phyloP scores from a whole-genome alignment of 2,888 invertebrate genomes.

The Eupeodes luniger region DNA sequence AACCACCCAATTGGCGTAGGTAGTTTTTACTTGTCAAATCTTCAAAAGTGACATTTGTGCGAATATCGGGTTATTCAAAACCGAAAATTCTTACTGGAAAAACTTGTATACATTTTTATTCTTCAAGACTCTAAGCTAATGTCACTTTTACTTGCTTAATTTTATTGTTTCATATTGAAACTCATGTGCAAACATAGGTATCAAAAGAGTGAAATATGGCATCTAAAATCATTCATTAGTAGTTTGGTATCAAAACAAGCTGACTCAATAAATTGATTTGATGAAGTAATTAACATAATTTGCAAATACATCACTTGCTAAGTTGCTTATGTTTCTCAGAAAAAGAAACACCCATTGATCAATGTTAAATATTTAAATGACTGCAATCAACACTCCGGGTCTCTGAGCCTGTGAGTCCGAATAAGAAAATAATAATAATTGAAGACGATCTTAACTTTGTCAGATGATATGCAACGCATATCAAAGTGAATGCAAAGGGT shows the following conservation, averaged over 20 bases:
- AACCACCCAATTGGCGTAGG: too few relatives aligned
- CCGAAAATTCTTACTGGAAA: too few relatives aligned
- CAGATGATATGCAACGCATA: slow-evolving; percentile 35
- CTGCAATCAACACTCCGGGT: slow-evolving; percentile 64
- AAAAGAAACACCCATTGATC: slow-evolving; percentile 33
- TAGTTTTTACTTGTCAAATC: too few relatives aligned
- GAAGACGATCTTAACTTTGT: slow-evolving; percentile 42
- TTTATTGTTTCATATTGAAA: neutral
- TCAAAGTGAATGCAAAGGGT: slow-evolving; percentile 61
- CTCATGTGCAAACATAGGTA: neutral
- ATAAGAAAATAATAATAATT: slow-evolving; percentile 36
- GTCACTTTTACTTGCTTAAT: neutral
- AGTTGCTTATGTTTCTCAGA: neutral
- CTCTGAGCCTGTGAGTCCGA: slow-evolving; percentile 23
- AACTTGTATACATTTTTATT: too few relatives aligned
- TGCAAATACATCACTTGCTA: neutral
- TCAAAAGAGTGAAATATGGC: slow-evolving; percentile 51
- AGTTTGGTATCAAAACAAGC: slow-evolving; percentile 24
- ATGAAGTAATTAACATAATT: slow-evolving; percentile 62
- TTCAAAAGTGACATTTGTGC: too few relatives aligned
- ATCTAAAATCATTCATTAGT: slow-evolving; percentile 45
- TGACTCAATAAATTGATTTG: slow-evolving; percentile 62
- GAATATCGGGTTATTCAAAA: too few relatives aligned
- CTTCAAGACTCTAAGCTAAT: neutral
- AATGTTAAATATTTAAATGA: slow-evolving; percentile 57